Base-by-base conservation (phyloP, 1,140 invertebrate species). In the Andricus grossulariae region DNA sequence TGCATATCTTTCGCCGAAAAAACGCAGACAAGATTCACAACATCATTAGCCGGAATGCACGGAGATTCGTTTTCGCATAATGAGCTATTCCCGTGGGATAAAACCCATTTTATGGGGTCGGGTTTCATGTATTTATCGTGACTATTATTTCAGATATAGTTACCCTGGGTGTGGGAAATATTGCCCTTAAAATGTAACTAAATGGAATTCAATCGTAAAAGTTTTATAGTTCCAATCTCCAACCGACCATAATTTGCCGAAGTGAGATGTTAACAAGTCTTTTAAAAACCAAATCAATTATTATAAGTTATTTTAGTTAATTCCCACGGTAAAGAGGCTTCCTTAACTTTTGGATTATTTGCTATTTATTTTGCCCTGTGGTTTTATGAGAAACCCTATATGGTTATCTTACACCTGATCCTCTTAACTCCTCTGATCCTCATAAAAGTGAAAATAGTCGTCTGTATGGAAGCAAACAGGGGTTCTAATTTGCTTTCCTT, bases 401-500 rank as follows among this genome's bases (percentile, higher is more conserved):
- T n/a, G 39, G 25, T 45, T 66, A 66, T 66, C 60, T 39, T 7
- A 66, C 60, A 66, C 60, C 60, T 66, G 60, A 66, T 66, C 60
- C 60, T 66, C 39, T 66, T 66, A 8, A 32, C 60, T 66, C 39
- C 39, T 12, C 15, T 39, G 57, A 25, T 60, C 12, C 57, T 60
- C 21, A 60, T 32, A 66, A 25, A 66, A 39, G 15, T 12, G 8
- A 57, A 57, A 16, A 32, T 55, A 39, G 45, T 60, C 21, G 21
- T 25, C 21, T 10, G 25, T 54, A 18, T 13, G 32, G 25, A 16
- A 66, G 60, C 25, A 66, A 66, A 66, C 57, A 15, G 25, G 57
- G 57, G 25, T 66, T 45, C 60, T 66, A 66, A 66, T 66, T 66
- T 66, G 39, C 60, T 66, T 66, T 16, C 15, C 60, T 66, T 66